Conservation (phyloP, 2,888 invertebrate species). For the Adelphocoris suturalis region DNA sequence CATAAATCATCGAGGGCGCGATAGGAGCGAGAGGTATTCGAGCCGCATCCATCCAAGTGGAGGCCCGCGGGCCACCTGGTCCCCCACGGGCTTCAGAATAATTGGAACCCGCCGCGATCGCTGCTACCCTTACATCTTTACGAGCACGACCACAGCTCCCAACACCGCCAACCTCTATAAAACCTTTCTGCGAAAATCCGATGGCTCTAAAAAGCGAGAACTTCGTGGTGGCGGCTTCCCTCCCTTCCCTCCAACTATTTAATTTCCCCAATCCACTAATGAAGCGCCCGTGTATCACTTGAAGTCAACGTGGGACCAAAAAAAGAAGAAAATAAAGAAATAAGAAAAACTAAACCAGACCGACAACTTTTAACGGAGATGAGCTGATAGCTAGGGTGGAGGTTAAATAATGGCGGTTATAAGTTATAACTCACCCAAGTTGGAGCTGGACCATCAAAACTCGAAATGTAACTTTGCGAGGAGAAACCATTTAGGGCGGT, state of each 20-base stretch:
- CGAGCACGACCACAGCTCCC: neutral
- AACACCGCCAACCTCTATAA: neutral
- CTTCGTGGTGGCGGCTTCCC: neutral
- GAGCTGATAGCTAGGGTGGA: neutral
- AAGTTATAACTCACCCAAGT: neutral
- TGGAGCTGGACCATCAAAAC: neutral
- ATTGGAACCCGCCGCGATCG: conserved; percentile 6
- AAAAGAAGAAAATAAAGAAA: neutral
- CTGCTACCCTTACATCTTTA: neutral
- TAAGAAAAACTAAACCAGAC: neutral
- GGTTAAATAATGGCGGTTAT: neutral
- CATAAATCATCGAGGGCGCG: conserved; percentile 25
- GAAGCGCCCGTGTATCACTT: neutral
- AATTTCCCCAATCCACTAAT: neutral
- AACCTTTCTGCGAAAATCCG: neutral
- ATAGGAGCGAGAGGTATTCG: conserved; percentile 18
- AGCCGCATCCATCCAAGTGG: conserved; percentile 10
- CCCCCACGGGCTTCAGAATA: neutral
- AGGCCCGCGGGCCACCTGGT: conserved; percentile 23
- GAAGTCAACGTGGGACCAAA: neutral
- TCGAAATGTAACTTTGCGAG: conserved; percentile 1
- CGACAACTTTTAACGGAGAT: neutral
- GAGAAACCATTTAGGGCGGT: neutral
- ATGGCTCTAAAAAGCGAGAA: neutral
- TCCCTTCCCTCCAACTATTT: neutral